These are phyloP conservation scores for Laodelphax striatellus DNA, from an alignment of 1,140 invertebrate species.

Conservation along the genomic window DNA sequence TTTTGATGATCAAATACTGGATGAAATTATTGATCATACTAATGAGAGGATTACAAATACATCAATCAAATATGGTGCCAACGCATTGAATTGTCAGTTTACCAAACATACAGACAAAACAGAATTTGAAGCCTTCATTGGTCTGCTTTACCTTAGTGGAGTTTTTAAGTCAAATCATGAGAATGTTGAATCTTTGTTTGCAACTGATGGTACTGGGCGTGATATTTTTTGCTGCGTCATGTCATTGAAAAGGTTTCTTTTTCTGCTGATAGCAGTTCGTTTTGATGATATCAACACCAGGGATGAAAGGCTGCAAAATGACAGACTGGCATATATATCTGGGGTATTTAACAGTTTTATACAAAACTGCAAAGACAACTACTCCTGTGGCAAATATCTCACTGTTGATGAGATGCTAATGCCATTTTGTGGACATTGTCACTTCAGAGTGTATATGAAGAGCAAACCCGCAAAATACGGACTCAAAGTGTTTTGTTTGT, in stretches of 20 bases:
- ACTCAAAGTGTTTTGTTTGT: too few species aligned
- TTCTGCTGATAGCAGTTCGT: conserved; percentile 8
- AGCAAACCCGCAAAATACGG: too few species aligned
- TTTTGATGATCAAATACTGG: neutral
- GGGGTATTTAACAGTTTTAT: conserved; percentile 4
- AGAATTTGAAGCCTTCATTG: conserved; percentile 17
- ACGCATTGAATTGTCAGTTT: neutral
- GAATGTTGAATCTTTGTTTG: conserved; percentile 16
- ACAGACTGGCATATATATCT: neutral
- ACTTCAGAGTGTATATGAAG: too few species aligned
- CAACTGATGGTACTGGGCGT: conserved; percentile 18
- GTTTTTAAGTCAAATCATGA: conserved; percentile 20
- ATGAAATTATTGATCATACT: neutral
- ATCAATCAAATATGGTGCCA: neutral
- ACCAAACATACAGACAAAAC: neutral
- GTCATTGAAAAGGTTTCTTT: conserved; percentile 20
- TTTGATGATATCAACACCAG: conserved; percentile 7
- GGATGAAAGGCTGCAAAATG: neutral
- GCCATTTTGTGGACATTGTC: too few species aligned
- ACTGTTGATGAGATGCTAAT: conserved; percentile 27
- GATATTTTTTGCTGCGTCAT: conserved; percentile 20
- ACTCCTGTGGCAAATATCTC: conserved; percentile 9
- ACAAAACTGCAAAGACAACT: conserved; percentile 20
- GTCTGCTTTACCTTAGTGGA: conserved; percentile 14
- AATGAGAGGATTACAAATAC: neutral